Percentiles rank a stretch among this genome's conserved stretches.
Conservation (phyloP, 2,888 invertebrate species). For the Tryphoninae sp. region DNA sequence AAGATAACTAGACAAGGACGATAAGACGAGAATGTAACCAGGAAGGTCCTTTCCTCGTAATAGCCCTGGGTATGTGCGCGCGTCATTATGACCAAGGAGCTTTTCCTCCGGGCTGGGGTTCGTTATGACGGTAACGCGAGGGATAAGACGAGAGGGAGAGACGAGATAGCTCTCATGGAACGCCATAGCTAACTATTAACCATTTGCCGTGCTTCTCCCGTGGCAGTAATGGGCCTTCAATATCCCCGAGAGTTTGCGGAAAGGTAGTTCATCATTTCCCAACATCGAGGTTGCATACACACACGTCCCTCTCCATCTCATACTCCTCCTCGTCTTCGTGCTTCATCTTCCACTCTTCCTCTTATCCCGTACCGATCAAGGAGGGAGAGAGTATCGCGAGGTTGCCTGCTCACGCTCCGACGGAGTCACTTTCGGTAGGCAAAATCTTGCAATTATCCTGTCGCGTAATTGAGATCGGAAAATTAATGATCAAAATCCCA, state of each 20-base stretch:
- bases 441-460: constrained; percentile 52
- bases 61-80: neutral
- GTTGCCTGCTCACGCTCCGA: constrained; percentile 16
- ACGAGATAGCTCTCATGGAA: constrained; percentile 34
- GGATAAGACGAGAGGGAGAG: constrained; percentile 27
- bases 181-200: constrained; percentile 63
- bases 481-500: constrained; percentile 55
- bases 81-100: constrained; percentile 13
- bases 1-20: neutral
- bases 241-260: constrained; percentile 68
- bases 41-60: neutral
- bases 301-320: constrained; percentile 43
- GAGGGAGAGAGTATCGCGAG: neutral
- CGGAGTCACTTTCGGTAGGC: constrained; percentile 34
- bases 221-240: constrained; percentile 70
- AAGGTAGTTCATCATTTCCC: constrained; percentile 58
- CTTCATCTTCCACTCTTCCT: constrained; percentile 3
- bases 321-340: constrained; percentile 12
- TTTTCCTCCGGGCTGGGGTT: constrained; percentile 27
- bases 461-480: constrained; percentile 63
- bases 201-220: constrained; percentile 61
- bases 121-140: constrained; percentile 30
- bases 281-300: constrained; percentile 44
- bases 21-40: neutral
- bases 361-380: constrained; percentile 13